Evolutionary conservation across 2,797 vertebrate species (phyloP).

Genomic region (Valencia hispanica): DNA sequence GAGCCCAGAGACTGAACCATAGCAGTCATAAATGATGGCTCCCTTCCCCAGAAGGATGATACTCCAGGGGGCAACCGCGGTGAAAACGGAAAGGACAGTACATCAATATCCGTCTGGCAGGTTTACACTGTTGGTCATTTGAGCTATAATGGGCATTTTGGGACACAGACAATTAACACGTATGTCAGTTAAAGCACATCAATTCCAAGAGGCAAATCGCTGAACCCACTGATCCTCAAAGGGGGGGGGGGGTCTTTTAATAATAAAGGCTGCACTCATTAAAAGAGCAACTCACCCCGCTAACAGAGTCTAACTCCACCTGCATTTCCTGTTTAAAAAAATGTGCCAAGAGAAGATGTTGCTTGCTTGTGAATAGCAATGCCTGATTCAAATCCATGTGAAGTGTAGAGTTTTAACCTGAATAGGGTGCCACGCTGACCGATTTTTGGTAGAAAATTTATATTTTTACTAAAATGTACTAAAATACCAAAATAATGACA

Average conservation of each 20-base stretch:
- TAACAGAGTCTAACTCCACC: too few relatives aligned
- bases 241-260: not conserved
- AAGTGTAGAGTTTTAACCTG: too few relatives aligned
- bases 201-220: constrained; percentile 17
- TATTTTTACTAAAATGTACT: too few relatives aligned
- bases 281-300: not conserved
- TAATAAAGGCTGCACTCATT: not conserved
- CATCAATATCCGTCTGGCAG: constrained; percentile 40
- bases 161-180: constrained; percentile 16
- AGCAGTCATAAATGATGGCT: not conserved
- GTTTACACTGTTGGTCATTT: constrained; percentile 52
- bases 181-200: constrained; percentile 10
- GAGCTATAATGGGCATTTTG: constrained; percentile 9
- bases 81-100: not conserved
- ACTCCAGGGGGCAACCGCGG: not conserved
- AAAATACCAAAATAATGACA: too few relatives aligned
- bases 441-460: too few relatives aligned
- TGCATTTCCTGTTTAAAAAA: too few relatives aligned
- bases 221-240: constrained; percentile 13
- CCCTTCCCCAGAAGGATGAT: not conserved
- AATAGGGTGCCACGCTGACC: too few relatives aligned
- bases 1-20: not conserved
- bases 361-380: too few relatives aligned
- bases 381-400: too few relatives aligned
- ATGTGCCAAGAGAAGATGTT: too few relatives aligned